Conservation (phyloP, 2,888 invertebrate species). For the Resseliella maxima region DNA sequence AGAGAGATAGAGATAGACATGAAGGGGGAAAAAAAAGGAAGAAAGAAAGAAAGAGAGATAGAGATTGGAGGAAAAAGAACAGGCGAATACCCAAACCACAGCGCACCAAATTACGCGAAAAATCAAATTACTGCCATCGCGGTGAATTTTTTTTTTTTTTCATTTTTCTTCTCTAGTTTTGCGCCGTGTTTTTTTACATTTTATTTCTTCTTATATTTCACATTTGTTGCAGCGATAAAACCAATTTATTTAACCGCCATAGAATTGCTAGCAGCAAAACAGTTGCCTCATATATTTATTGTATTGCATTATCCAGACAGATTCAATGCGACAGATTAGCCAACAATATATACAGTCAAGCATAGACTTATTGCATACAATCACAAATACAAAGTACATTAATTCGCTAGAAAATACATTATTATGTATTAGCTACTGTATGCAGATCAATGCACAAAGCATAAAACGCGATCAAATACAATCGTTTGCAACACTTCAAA, state of each 20-base stretch:
- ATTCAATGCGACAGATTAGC: slow-evolving; percentile 24
- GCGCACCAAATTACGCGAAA: neutral
- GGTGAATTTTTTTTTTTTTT: too few relatives aligned
- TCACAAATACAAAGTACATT: neutral
- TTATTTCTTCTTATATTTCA: too few relatives aligned
- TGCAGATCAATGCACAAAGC: neutral
- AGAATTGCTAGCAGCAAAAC: neutral
- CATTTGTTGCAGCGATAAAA: neutral
- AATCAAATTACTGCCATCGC: neutral
- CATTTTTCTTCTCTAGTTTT: neutral
- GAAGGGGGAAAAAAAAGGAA: too few relatives aligned
- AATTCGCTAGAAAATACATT: too few relatives aligned
- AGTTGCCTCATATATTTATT: neutral
- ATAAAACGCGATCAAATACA: neutral
- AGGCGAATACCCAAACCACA: too few relatives aligned
- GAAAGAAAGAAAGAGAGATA: neutral
- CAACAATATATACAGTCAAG: neutral
- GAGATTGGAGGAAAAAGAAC: too few relatives aligned
- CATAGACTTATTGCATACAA: neutral
- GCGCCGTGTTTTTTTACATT: too few relatives aligned
- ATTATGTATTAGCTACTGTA: neutral
- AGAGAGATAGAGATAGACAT: neutral
- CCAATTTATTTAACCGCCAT: neutral
- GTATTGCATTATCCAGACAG: slow-evolving; percentile 16
- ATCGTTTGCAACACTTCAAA: neutral